phyloP scores from a whole-genome alignment of 2,797 vertebrate genomes.

The Poeciliopsis presidionis region DNA sequence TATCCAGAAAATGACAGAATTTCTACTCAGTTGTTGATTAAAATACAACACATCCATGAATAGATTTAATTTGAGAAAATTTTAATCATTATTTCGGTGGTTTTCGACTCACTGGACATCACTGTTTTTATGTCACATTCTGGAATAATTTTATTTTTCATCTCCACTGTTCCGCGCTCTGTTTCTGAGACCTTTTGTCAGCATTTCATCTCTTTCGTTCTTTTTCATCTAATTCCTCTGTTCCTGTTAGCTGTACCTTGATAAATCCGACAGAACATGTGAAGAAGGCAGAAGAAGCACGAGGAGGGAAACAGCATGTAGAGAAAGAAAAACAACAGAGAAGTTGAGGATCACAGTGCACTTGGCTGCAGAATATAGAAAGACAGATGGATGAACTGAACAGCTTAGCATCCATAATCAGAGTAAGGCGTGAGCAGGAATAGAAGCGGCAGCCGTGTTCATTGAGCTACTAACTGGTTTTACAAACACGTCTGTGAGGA shows the following conservation, averaged over 20 bases:
- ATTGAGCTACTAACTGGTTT: conserved; percentile 35
- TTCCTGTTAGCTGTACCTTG: conserved; percentile 22
- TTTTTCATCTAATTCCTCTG: conserved; percentile 2
- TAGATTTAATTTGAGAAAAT: background rate
- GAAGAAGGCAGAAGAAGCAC: conserved; percentile 23
- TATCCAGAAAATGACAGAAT: background rate
- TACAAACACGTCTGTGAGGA: conserved; percentile 34
- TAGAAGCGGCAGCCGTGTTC: conserved; percentile 56
- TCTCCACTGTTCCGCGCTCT: background rate
- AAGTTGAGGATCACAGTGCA: conserved; percentile 19
- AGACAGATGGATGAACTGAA: conserved; percentile 74
- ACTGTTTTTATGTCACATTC: background rate
- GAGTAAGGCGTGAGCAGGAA: conserved; percentile 68
- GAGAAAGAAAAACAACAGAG: conserved; percentile 14
- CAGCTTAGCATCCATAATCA: conserved; percentile 78
- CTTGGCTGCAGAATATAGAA: conserved; percentile 31
- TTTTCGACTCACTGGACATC: background rate
- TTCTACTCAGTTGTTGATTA: background rate
- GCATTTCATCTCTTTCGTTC: conserved; percentile 11
- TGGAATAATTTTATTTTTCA: background rate
- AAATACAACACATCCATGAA: background rate
- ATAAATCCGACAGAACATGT: conserved; percentile 30
- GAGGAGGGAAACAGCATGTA: conserved; percentile 2
- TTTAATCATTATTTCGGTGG: background rate
- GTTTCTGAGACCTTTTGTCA: conserved; percentile 14